Evolutionary conservation across 2,888 invertebrate species (phyloP), one percentile per base, ranked within the genome.

Genomic region (Rhamnusium bicolor): DNA sequence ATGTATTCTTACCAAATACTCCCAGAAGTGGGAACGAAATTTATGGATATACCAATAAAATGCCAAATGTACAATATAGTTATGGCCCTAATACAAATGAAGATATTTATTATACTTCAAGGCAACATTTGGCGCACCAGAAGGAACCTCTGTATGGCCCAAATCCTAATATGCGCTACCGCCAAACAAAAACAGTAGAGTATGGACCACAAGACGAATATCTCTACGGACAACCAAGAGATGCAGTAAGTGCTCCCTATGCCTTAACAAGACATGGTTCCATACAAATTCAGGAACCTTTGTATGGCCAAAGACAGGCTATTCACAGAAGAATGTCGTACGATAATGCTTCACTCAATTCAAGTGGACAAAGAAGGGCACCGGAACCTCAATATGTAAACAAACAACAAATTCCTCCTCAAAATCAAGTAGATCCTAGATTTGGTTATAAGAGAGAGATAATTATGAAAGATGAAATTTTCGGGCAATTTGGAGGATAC

Each of bases 1-100:
- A 87, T 7, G 87, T 87, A 1, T 88, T 87, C 75, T 67, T 86
- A 19, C 84, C 85, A 4, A 78, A 77, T 19, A 68, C 73, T 8
- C 69, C 71, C 19, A 73, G 71, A 54, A 58, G 72, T 14, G 73
- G 70, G 6, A 72, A 56, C 29, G 76, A 76, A 69, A 63, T 74
- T 19, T 79, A 79, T 27, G 75, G 73, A 1, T 76, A 77, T 19
- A 40, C 69, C 8, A 77, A 75, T 49, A 72, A 68, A 49, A 75
- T 72, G 12, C 5, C 47, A 14, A 65, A 53, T 49, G 12, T 40
- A 1, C 16, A 21, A 21, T 53, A 29, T 29, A 53, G 32, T 0
- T 67, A 67, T 27, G 51, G n/a, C 10, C 53, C 16, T 19, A 47
- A 53, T 51, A 66, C 65, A 7, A 69, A 69, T 18, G 79, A 79